Conservation (phyloP, 2,888 invertebrate genomes). For the Caradrina kadenii region DNA sequence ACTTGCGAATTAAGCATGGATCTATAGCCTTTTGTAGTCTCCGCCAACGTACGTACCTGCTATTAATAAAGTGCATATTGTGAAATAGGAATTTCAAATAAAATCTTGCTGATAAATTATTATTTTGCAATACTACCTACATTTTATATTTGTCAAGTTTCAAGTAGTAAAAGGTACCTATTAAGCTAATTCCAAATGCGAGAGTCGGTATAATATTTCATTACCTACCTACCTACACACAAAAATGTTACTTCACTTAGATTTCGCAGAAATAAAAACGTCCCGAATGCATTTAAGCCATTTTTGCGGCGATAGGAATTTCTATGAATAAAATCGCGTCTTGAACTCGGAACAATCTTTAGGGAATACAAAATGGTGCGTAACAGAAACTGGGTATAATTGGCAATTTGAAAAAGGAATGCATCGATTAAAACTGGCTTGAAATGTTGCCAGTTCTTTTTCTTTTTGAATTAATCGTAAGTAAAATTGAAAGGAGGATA, state of each 20-base stretch:
- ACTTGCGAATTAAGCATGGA: slow-evolving; percentile 2
- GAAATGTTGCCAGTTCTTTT: slow-evolving; percentile 22
- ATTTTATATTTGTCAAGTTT: not conserved
- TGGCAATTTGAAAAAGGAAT: slow-evolving; percentile 51
- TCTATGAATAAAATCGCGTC: slow-evolving; percentile 45
- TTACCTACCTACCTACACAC: not conserved
- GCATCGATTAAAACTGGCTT: slow-evolving; percentile 39
- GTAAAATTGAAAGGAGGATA: slow-evolving; percentile 29
- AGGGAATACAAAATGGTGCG: slow-evolving; percentile 51
- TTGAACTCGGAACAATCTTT: slow-evolving; percentile 22
- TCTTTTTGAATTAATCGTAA: slow-evolving; percentile 13
- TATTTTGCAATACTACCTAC: not conserved
- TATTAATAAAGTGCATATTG: not conserved
- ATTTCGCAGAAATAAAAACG: slow-evolving; percentile 16
- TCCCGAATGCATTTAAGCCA: slow-evolving; percentile 27
- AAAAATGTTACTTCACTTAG: slow-evolving; percentile 4
- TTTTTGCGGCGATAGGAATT: slow-evolving; percentile 32
- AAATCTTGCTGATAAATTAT: no score
- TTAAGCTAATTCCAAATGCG: no score
- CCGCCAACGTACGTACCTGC: not conserved
- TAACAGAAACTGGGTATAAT: slow-evolving; percentile 46
- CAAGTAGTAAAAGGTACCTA: not conserved
- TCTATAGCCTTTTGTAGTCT: slow-evolving; percentile 2
- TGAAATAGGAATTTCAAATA: no score
- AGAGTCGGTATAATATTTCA: not conserved